Conservation (phyloP, 2,113 vertebrate genomes). For the Leiothrix lutea region DNA sequence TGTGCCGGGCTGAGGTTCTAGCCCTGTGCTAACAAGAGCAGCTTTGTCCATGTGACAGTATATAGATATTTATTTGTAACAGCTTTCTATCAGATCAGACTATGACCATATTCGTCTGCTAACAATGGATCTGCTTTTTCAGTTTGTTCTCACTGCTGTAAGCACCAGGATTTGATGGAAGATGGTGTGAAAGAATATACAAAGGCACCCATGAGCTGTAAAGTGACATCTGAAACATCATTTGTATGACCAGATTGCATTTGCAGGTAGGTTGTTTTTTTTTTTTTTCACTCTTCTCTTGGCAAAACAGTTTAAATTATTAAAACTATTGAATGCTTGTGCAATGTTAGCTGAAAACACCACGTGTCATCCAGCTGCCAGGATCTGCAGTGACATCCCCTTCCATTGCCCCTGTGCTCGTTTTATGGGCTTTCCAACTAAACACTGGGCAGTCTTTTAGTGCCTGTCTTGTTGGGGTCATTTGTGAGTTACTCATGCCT, state of each 20-base stretch:
- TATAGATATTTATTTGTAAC: neutral
- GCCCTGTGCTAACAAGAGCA: neutral
- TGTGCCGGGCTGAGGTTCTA: neutral
- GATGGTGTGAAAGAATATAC: neutral
- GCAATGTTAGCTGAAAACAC: neutral
- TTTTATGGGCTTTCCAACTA: neutral
- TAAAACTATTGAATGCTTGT: neutral
- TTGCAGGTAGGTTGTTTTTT: slow-evolving; percentile 23
- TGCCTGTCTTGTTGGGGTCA: neutral
- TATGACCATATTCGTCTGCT: neutral
- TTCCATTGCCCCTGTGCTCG: neutral
- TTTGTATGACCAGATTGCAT: neutral
- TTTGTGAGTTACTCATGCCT: neutral
- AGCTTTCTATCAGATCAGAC: neutral
- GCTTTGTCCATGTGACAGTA: neutral
- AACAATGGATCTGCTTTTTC: neutral
- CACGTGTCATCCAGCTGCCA: neutral
- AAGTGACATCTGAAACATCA: neutral
- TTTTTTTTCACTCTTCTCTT: neutral
- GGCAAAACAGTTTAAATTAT: neutral
- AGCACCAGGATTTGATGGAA: neutral
- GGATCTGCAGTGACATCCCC: neutral
- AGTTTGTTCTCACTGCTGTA: neutral
- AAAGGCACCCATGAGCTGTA: neutral
- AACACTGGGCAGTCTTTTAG: neutral